Evolutionary conservation across 2,888 invertebrate species (phyloP).

Genomic region (Cartodere bifasciata): DNA sequence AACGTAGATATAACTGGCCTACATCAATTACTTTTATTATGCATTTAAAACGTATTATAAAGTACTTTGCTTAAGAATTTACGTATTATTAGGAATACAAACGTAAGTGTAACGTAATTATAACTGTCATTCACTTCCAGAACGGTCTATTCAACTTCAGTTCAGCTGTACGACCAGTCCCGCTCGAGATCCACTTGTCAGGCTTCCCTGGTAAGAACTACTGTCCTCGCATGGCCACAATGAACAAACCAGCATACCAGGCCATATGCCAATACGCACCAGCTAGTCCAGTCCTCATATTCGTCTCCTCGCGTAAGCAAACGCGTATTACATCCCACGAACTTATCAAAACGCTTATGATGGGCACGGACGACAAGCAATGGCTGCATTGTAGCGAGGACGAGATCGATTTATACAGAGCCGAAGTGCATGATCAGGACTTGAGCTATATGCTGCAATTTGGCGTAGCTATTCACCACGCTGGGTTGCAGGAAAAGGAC

Average conservation of each 20-base stretch:
- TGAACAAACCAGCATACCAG: conserved; percentile 97
- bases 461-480: conserved; percentile 98
- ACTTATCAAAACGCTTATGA: conserved; percentile 79
- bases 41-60: no score
- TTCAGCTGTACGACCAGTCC: conserved; percentile 95
- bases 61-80: no score
- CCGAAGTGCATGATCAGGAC: conserved; percentile 69
- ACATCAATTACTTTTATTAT: no score
- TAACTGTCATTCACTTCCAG: no score
- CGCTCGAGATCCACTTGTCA: conserved; percentile 70
- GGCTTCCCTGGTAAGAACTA: conserved; percentile 98
- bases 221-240: conserved; percentile 97
- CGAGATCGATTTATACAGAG: conserved; percentile 70
- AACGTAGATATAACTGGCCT: no score
- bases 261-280: conserved; percentile 91
- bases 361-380: conserved; percentile 86
- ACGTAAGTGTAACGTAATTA: no score
- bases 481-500: conserved; percentile 89
- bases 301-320: conserved; percentile 93
- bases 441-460: conserved; percentile 88
- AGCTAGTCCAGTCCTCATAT: conserved; percentile 79
- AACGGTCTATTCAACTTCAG: conserved; percentile 94
- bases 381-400: conserved; percentile 81
- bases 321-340: conserved; percentile 94
- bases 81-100: background rate